Base-by-base conservation (phyloP, 2,797 vertebrate genomes). In the Microchirus variegatus region DNA sequence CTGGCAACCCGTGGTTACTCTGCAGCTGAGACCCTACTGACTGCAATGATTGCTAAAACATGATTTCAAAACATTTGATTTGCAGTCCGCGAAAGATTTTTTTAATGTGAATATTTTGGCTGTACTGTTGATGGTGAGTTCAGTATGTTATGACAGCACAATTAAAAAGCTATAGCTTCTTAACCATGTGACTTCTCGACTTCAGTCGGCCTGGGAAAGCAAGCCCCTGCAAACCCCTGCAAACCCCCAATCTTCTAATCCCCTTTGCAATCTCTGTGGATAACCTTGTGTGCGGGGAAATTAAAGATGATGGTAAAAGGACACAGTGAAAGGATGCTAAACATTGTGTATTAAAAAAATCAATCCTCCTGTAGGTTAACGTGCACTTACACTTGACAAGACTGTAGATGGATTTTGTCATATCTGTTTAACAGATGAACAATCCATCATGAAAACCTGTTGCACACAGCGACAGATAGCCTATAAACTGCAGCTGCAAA, bases 401-500 rank as follows among this genome's bases (percentile, higher is more conserved):
- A 16, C 45, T 67, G 15, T 45, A 13, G 61, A 17, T 2, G 13
- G 9, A 4, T 17, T 40, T 4, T 15, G 5, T 59, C 26, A 47
- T 65, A 63, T 65, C 10, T 26, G n/a, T 60, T 40, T n/a, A 3
- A 42, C 51, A 12, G 22, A 42, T 48, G 31, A 12, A 35, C 7
- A 10, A 19, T 58, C 35, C 1, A 9, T 57, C 44, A 45, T 62
- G 38, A 50, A 50, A 63, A 56, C 22, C 0, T 42, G 36, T 41
- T 63, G 26, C 35, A 51, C 18, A 19, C 48, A 10, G 5, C n/a
- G 16, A 38, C 40, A 22, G 10, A 35, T n/a, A 11, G 38, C 38
- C 46, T 35, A 0, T 44, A 42, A 54, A 58, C 15, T 37, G 12
- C 9, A 15, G 46, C 63, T 63, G 26, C 54, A 31, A 59, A 59